Conservation (phyloP, 2,113 vertebrate genomes). For the Trematocara unimaculatum region DNA sequence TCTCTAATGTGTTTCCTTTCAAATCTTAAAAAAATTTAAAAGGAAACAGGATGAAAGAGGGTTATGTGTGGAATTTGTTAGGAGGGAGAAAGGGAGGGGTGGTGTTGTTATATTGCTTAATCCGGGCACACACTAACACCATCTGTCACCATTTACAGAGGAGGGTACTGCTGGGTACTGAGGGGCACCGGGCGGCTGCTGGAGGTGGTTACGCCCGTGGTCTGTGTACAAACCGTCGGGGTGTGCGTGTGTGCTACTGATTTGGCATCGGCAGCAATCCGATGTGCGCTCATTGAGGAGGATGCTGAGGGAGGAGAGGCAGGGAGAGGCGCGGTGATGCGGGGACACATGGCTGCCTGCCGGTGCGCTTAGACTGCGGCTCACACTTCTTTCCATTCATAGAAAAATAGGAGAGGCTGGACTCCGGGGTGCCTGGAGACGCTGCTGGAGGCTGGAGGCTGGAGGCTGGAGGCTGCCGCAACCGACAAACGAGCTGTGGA, state of each 20-base stretch:
- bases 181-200: neutral
- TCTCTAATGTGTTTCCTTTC: neutral
- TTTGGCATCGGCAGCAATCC: neutral
- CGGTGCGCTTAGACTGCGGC: slow-evolving; percentile 30
- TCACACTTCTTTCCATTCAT: neutral
- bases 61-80: neutral
- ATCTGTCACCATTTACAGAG: slow-evolving; percentile 62
- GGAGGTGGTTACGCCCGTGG: neutral
- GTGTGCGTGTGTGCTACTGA: neutral
- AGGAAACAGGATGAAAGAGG: neutral
- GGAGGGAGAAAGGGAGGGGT: neutral
- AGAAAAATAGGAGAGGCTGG: neutral
- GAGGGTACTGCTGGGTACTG: neutral
- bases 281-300: neutral
- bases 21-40: neutral
- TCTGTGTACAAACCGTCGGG: neutral
- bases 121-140: slow-evolving; percentile 57
- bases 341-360: slow-evolving; percentile 32
- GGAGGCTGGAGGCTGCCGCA: slow-evolving; percentile 8
- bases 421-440: neutral
- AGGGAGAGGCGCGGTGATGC: neutral
- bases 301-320: neutral
- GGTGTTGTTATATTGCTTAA: slow-evolving; percentile 26
- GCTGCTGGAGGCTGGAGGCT: slow-evolving; percentile 1
- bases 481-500: neutral